These are phyloP conservation scores for Ooceraea biroi DNA, from an alignment of 1,140 invertebrate species.

Conservation along the genomic window DNA sequence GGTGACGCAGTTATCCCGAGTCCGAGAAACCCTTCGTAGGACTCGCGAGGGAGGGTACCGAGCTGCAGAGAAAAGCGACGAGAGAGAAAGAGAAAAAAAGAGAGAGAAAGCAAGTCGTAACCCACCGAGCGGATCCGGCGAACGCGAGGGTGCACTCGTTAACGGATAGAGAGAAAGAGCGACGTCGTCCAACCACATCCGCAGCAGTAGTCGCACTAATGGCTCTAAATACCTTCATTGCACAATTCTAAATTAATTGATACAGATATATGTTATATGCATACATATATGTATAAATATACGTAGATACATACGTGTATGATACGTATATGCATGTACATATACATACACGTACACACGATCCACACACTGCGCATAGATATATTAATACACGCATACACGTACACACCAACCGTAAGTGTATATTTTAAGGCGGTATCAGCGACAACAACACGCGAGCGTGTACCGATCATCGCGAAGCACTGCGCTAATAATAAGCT, in stretches of 20 bases:
- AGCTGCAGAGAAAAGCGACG: not conserved
- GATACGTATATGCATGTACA: conserved; percentile 17
- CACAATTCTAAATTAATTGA: conserved; percentile 80
- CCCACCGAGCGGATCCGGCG: conserved; percentile 19
- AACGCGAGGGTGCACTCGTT: conserved; percentile 12
- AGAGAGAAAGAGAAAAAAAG: not conserved
- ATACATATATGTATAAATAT: conserved; percentile 58
- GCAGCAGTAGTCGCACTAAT: conserved; percentile 80
- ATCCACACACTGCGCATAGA: not conserved
- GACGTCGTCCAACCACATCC: conserved; percentile 76
- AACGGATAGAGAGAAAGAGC: conserved; percentile 37
- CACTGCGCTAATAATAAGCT: conserved; percentile 66
- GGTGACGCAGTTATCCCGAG: conserved; percentile 38
- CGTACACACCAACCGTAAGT: conserved; percentile 33
- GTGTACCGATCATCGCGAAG: conserved; percentile 45
- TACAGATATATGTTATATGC: conserved; percentile 20
- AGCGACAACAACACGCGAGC: not conserved
- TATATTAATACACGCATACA: conserved; percentile 10
- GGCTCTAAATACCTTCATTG: conserved; percentile 80
- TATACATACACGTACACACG: conserved; percentile 5
- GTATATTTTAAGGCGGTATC: conserved; percentile 69
- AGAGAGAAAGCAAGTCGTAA: conserved; percentile 8
- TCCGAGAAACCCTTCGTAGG: conserved; percentile 2
- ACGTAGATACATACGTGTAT: conserved; percentile 55
- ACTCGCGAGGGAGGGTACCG: too few species aligned